Evolutionary conservation across 2,797 vertebrate genomes (phyloP).

Genomic region (Notolepis coatsorum): DNA sequence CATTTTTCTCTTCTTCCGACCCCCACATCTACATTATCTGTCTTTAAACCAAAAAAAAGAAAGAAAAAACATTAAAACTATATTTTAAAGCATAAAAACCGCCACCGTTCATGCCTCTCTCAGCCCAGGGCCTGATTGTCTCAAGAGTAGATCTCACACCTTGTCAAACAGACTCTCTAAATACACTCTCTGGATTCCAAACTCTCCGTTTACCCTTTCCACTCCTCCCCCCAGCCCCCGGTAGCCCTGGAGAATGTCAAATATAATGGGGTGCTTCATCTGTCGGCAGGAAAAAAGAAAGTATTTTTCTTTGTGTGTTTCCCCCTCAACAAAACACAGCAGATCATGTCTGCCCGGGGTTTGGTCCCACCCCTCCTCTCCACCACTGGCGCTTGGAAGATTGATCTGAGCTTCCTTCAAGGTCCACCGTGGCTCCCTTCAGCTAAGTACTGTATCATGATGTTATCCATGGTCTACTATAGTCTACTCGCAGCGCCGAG

Average conservation of each 20-base stretch:
- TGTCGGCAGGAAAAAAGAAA: conserved; percentile 10
- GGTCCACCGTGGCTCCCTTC: conserved; percentile 60
- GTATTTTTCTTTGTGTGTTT: conserved; percentile 5
- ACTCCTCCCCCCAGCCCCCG: not conserved
- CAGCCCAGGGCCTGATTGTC: too few species aligned
- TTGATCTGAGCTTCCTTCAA: conserved; percentile 56
- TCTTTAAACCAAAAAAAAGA: too few species aligned
- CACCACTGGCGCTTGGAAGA: conserved; percentile 24
- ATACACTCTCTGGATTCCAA: not conserved
- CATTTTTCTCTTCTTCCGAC: too few species aligned
- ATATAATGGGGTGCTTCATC: conserved; percentile 5
- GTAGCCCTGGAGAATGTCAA: conserved; percentile 20
- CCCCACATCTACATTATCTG: too few species aligned
- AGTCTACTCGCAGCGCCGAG: conserved; percentile 35
- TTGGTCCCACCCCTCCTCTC: not conserved
- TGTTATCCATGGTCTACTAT: conserved; percentile 54
- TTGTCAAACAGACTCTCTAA: conserved; percentile 27
- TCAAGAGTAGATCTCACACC: too few species aligned
- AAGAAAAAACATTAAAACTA: too few species aligned
- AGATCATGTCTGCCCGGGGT: not conserved
- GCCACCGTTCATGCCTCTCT: too few species aligned
- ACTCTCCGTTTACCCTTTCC: conserved; percentile 32
- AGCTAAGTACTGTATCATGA: conserved; percentile 66
- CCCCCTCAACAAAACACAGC: conserved; percentile 30
- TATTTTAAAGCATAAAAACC: too few species aligned